Base-by-base conservation (phyloP, 1,140 invertebrate species). In the Nixonia krombeini region DNA sequence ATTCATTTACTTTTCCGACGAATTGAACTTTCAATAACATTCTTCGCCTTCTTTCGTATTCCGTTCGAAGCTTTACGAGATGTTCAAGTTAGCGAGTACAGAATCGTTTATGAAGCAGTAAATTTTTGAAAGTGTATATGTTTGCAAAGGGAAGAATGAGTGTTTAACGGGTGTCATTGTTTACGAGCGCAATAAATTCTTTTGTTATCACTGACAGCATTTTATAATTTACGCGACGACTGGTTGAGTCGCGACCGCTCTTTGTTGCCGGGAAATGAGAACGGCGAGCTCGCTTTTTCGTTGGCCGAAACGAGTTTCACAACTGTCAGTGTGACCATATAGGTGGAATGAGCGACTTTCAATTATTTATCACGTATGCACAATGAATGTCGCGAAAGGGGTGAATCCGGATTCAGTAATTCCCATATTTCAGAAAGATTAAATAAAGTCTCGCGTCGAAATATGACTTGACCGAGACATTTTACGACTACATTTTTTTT, bases 141-240 rank as follows among this genome's bases (percentile, higher is more conserved):
- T 41, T 23, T 17, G 18, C n/a, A 41, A n/a, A 17, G 5, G 18
- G 38, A 41, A 23, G 38, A 38, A 23, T 10, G 18, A 10, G 18
- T 6, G 1, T 12, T 41, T 12, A 25, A 10, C 6, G 18, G 12
- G 38, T 41, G 18, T 41, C 18, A 23, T 41, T 41, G 38, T 41
- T 41, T 41, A 41, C 18, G 38, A 23, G 17, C 2, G 9, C n/a
- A 21, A 41, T 41, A 41, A 41, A 41, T 25, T 41, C 38, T 41
- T 41, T 41, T 41, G 38, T 41, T 41, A 41, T 41, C 38, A 41
- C 38, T 41, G 38, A 41, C 38, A 41, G 38, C 13, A 41, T 21
- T 41, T 23, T 41, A 25, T 41, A 41, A 41, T 41, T 41, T 41
- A 41, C 17, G 18, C 38, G 23, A 41, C 5, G 38, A 23, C 21